Conservation (phyloP, 35 echinoderm and acorn worm species). For the Ophioderma brevispina region DNA sequence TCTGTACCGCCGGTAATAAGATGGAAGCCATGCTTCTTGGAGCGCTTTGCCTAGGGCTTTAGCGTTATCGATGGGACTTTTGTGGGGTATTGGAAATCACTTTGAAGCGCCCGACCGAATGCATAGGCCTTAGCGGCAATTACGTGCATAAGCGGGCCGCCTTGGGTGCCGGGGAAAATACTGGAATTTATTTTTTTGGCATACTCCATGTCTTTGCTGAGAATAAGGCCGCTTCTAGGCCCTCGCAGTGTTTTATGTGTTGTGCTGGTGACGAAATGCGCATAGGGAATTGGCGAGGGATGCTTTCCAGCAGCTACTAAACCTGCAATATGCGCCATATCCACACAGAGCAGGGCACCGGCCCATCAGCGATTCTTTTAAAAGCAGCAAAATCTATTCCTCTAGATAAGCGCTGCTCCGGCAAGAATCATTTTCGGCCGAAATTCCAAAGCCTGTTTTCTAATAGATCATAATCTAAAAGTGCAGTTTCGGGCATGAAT, state of each 20-base stretch:
- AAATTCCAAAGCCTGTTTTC: no score
- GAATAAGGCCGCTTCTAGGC: conserved; percentile 84
- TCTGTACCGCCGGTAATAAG: no score
- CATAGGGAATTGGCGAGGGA: conserved; percentile 76
- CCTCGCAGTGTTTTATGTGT: conserved; percentile 96
- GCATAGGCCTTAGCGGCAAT: conserved; percentile 86
- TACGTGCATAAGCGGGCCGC: conserved; percentile 93
- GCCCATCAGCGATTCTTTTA: conserved; percentile 77
- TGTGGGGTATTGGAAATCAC: no score
- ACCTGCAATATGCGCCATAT: conserved; percentile 96
- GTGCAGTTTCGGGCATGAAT: no score
- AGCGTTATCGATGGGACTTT: no score
- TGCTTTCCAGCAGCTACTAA: conserved; percentile 66
- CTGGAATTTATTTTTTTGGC: conserved; percentile 83
- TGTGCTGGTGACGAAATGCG: conserved; percentile 92
- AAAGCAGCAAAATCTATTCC: no score
- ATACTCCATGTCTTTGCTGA: conserved; percentile 93
- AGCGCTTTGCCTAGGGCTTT: no score
- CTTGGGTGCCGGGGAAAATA: conserved; percentile 91
- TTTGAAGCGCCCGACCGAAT: no score
- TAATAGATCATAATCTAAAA: no score
- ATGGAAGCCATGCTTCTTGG: no score
- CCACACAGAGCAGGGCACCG: conserved; percentile 72
- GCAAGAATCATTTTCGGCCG: no score
- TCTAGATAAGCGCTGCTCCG: no score